phyloP scores from a whole-genome alignment of 2,113 vertebrate species.

The Meriones unguiculatus region DNA sequence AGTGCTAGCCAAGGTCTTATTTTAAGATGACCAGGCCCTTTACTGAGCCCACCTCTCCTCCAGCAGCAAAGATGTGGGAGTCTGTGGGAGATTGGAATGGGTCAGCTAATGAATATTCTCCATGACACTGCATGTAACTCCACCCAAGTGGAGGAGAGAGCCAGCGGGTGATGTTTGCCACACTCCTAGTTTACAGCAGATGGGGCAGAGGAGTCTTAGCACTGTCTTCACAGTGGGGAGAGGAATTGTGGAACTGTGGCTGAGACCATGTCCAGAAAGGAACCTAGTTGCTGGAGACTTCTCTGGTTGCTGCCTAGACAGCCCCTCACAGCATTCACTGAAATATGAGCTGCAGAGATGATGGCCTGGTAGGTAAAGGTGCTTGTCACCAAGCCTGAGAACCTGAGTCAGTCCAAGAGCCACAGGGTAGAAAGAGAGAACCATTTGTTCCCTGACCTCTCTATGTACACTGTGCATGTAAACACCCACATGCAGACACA shows the following conservation, averaged over 20 bases:
- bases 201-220: neutral
- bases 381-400: neutral
- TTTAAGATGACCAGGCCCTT: neutral
- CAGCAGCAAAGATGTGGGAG: neutral
- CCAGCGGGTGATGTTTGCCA: neutral
- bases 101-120: slow-evolving; percentile 51
- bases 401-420: neutral
- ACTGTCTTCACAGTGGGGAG: neutral
- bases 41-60: neutral
- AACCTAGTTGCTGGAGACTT: slow-evolving; percentile 73
- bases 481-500: neutral
- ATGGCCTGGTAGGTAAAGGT: neutral
- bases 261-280: slow-evolving; percentile 63
- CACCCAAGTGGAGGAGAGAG: neutral
- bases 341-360: neutral
- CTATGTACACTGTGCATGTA: neutral
- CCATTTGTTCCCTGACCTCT: neutral
- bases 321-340: neutral
- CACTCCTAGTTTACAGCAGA: neutral
- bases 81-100: neutral
- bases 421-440: neutral
- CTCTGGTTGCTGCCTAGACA: slow-evolving; percentile 39
- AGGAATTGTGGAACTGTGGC: neutral
- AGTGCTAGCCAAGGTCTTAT: neutral
- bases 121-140: neutral